Base-by-base conservation (phyloP, 2,888 invertebrate species). In the Cephus spinipes region DNA sequence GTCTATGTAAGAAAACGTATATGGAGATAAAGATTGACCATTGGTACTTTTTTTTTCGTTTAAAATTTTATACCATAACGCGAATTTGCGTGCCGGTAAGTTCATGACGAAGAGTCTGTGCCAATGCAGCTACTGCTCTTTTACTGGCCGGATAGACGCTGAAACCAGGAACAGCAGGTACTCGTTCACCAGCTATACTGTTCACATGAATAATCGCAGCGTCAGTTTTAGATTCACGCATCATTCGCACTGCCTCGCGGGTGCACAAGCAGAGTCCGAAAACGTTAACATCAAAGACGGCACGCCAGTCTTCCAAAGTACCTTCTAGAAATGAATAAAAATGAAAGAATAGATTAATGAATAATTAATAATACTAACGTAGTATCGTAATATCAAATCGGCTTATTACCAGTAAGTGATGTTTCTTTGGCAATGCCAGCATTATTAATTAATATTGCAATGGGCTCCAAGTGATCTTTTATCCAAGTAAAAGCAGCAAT, bases 191-290 rank as follows among this genome's bases (percentile, higher is more conserved):
- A 35, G 93, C 90, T 75, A 93, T 87, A 82, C 93, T 95, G 89
- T 94, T 94, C 78, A 95, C 92, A 75, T 94, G 92, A 74, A 95
- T 92, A 75, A 95, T 93, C 78, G 94, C 93, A 0, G 94, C 94
- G 77, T 93, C 93, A 3, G 90, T 90, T 1, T 91, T 90, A 34
- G 90, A 88, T 69, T 92, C 91, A 15, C 92, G 91, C 94, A 95
- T 94, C 9, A 92, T 89, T 80, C 93, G 92, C 0, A 94, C 87
- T 0, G 94, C 92, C 86, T 94, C 94, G 74, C 93, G 92, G 1
- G 94, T 92, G 79, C 94, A 93, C 12, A 94, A 89, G 73, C 93
- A 92, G 1, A 94, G 88, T 1, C 93, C 94, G 32, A 94, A 85
- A 0, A 95, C 93, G 89, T 95, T 95, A 31, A 93, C 92, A 69